phyloP scores from a whole-genome alignment of 2,797 vertebrate species.

The Cossypha heuglini region DNA sequence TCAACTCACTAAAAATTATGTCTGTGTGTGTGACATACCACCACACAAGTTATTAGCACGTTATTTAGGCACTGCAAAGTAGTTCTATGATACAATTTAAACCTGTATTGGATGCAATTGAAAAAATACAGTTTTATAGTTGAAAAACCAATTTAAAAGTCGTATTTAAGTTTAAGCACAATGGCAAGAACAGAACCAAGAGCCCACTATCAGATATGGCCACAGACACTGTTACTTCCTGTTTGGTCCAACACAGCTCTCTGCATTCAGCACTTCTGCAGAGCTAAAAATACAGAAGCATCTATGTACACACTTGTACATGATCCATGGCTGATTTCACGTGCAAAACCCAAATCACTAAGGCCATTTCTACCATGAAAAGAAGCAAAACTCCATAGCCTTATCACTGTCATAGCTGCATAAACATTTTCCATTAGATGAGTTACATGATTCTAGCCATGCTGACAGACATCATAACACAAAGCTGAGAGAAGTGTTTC shows the following conservation, averaged over 20 bases:
- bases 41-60: background rate
- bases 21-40: background rate
- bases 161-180: background rate
- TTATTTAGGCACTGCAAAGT: background rate
- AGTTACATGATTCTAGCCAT: background rate
- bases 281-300: background rate
- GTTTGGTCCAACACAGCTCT: fast-evolving
- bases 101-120: background rate
- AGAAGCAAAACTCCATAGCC: background rate
- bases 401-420: background rate
- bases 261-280: background rate
- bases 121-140: background rate
- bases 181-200: background rate
- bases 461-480: background rate
- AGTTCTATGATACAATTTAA: background rate
- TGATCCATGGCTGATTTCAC: background rate
- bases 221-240: background rate
- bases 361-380: background rate
- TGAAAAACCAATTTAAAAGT: background rate
- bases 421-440: background rate
- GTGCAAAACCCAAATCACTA: background rate
- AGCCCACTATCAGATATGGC: background rate
- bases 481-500: background rate
- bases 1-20: background rate
- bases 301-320: background rate